phyloP scores from a whole-genome alignment of 2,888 invertebrate genomes.

The Fragum whitleyi region DNA sequence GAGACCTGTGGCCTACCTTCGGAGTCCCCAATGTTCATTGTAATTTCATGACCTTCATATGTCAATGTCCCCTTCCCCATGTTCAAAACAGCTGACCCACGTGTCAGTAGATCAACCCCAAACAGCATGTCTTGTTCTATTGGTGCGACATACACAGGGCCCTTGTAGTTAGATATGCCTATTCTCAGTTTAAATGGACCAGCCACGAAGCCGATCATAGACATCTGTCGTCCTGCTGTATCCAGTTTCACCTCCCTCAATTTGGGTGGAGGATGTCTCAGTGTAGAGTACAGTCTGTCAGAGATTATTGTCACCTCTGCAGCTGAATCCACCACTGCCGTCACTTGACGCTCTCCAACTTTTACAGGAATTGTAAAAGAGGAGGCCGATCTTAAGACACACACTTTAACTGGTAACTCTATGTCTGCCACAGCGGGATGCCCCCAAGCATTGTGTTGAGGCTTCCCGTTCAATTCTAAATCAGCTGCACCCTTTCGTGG shows the following conservation, averaged over 20 bases:
- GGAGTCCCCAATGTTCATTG: background rate
- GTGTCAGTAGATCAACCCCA: conserved; percentile 1
- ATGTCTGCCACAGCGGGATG: background rate
- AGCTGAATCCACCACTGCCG: conserved; percentile 50
- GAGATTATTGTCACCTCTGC: conserved; percentile 60
- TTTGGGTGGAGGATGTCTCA: conserved; percentile 34
- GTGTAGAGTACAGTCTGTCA: conserved; percentile 34
- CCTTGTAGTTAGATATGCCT: background rate
- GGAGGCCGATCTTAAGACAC: conserved; percentile 23
- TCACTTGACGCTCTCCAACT: conserved; percentile 7
- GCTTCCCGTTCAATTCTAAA: background rate
- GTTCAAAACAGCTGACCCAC: conserved; percentile 8
- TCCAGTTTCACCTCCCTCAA: conserved; percentile 37
- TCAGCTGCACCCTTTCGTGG: background rate
- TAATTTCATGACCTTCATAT: conserved; percentile 17
- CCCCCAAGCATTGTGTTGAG: background rate
- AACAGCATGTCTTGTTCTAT: conserved; percentile 11
- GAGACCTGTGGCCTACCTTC: background rate
- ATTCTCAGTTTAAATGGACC: conserved; percentile 23
- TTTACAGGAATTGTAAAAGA: conserved; percentile 28
- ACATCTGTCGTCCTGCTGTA: conserved; percentile 50
- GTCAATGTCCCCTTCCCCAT: conserved; percentile 17
- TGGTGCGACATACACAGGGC: conserved; percentile 4
- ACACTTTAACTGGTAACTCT: conserved; percentile 13
- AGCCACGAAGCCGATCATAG: conserved; percentile 37